Conservation (phyloP, 2,113 vertebrate species). For the Struthidea cinerea region DNA sequence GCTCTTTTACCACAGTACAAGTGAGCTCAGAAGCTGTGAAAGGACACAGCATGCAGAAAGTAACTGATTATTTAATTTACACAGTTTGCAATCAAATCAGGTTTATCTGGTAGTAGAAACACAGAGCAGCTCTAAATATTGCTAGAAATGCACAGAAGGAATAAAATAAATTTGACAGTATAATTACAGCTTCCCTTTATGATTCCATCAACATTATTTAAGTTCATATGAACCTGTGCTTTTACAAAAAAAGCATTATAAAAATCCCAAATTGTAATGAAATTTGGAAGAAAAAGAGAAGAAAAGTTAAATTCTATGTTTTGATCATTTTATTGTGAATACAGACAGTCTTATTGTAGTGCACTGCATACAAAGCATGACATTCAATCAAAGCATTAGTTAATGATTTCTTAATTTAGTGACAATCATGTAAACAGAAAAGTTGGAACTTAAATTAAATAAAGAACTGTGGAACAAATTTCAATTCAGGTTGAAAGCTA, state of each 20-base stretch:
- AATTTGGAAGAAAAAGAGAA: background rate
- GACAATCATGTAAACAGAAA: conserved; percentile 37
- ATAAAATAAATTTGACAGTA: conserved; percentile 39
- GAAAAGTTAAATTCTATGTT: background rate
- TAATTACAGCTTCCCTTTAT: conserved; percentile 45
- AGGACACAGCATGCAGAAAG: background rate
- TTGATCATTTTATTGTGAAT: background rate
- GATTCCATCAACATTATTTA: conserved; percentile 2
- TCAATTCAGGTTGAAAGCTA: conserved; percentile 29
- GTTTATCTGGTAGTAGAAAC: conserved; percentile 1
- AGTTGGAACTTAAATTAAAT: conserved; percentile 38
- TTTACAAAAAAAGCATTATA: conserved; percentile 4
- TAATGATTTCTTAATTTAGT: conserved; percentile 47
- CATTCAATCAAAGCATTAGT: conserved; percentile 34
- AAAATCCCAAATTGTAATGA: conserved; percentile 7
- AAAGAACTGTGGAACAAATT: conserved; percentile 38
- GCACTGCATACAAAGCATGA: background rate
- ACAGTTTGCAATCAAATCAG: conserved; percentile 1
- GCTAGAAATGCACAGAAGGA: conserved; percentile 12
- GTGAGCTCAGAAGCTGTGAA: background rate
- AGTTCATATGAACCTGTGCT: background rate
- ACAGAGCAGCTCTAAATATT: conserved; percentile 42
- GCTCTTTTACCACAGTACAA: background rate
- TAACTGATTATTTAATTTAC: conserved; percentile 35
- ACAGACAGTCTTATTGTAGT: background rate